Conservation (phyloP, 35 echinoderm and acorn worm genomes). For the Chiridota heheva region DNA sequence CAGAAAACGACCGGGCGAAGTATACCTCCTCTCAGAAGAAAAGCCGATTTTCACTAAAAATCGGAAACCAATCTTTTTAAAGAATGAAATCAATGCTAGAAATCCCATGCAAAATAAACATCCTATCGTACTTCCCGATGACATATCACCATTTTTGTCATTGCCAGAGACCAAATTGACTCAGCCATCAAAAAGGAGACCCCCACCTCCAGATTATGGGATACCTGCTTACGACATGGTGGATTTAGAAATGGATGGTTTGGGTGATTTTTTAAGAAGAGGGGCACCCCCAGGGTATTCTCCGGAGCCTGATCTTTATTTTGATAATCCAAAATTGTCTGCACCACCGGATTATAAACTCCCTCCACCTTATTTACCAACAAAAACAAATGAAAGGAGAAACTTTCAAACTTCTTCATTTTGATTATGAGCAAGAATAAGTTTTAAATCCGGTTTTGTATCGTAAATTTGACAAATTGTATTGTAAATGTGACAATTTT, state of each 20-base stretch:
- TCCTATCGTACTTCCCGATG: slow-evolving; percentile 21
- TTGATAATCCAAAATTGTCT: neutral
- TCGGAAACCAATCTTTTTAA: slow-evolving; percentile 12
- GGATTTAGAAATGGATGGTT: neutral
- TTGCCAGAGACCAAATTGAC: neutral
- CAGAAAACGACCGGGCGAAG: slow-evolving; percentile 20
- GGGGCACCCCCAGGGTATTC: slow-evolving; percentile 1
- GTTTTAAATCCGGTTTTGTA: too few species aligned
- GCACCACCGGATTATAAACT: slow-evolving; percentile 13
- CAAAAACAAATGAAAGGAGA: too few species aligned
- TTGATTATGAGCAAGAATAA: too few species aligned
- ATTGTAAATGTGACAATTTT: too few species aligned
- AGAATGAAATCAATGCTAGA: slow-evolving; percentile 3
- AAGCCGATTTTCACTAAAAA: slow-evolving; percentile 10
- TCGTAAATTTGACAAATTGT: too few species aligned
- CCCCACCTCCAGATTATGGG: neutral
- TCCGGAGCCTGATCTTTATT: neutral
- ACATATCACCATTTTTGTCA: slow-evolving; percentile 5
- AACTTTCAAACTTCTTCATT: too few species aligned
- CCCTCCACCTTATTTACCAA: slow-evolving; percentile 29
- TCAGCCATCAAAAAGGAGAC: neutral
- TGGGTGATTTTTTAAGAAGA: neutral
- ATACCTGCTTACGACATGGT: neutral
- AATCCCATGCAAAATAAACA: neutral
- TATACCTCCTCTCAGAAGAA: slow-evolving; percentile 10